Evolutionary conservation across 2,797 vertebrate species (phyloP).

Genomic region (Hydrolagus colliei): DNA sequence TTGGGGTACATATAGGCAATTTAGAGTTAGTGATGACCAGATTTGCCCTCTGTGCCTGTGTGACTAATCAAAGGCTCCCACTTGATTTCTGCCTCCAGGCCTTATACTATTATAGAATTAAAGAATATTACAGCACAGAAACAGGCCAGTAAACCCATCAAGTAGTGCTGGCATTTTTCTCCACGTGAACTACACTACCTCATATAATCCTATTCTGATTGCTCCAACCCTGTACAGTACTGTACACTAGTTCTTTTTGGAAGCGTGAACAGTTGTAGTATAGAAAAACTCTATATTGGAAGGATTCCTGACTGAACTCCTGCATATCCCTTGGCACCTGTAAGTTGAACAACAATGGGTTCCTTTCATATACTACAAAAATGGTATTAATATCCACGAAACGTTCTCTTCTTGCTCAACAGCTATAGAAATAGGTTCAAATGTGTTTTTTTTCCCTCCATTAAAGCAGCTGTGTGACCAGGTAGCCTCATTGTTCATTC

Average conservation of each 20-base stretch:
- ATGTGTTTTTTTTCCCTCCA: background rate
- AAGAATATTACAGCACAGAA: background rate
- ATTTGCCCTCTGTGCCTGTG: no score
- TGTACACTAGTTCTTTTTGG: background rate
- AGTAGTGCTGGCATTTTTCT: background rate
- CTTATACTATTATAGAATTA: constrained; percentile 4
- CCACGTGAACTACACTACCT: no score
- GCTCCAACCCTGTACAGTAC: background rate
- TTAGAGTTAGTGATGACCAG: no score
- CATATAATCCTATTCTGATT: background rate
- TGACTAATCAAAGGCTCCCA: background rate
- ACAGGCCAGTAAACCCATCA: background rate
- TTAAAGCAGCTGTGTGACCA: background rate
- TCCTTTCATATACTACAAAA: background rate
- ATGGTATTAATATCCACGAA: no score
- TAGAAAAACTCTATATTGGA: background rate
- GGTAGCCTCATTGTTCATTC: background rate
- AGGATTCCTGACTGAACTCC: background rate
- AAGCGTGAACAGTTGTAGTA: no score
- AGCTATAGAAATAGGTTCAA: background rate
- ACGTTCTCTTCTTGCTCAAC: background rate
- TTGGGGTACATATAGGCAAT: background rate
- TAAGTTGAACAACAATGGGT: background rate
- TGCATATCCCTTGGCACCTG: background rate
- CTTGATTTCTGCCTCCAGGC: background rate